Evolutionary conservation across 1,140 invertebrate genomes (phyloP).

Genomic region (Yoshiicerus persimilis): DNA sequence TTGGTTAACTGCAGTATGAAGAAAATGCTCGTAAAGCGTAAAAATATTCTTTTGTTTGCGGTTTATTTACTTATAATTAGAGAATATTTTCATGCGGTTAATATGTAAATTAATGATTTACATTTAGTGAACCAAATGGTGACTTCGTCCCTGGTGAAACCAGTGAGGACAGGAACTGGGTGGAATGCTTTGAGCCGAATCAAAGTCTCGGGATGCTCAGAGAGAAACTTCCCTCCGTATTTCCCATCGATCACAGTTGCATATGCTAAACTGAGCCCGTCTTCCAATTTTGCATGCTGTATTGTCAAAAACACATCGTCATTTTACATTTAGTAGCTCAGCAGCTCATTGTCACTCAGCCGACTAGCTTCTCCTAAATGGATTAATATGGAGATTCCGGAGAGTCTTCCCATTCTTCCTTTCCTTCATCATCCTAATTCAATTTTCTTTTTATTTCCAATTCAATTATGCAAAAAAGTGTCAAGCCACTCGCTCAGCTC

Average conservation of each 20-base stretch:
- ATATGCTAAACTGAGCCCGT: conserved; percentile 51
- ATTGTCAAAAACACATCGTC: neutral
- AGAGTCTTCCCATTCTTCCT: neutral
- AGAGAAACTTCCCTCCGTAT: conserved; percentile 51
- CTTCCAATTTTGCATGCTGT: conserved; percentile 51
- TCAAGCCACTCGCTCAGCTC: neutral
- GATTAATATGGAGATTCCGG: neutral
- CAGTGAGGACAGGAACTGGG: conserved; percentile 52
- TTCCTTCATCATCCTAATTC: neutral
- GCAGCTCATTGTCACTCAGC: neutral
- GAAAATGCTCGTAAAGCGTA: no score
- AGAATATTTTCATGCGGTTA: neutral
- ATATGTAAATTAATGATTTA: conserved; percentile 32
- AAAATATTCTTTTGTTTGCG: no score
- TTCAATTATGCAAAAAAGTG: neutral
- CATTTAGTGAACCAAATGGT: conserved; percentile 54
- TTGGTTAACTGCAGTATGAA: no score
- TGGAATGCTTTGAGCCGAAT: conserved; percentile 50
- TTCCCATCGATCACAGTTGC: conserved; percentile 52
- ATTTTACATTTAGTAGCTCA: neutral
- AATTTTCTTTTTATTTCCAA: neutral
- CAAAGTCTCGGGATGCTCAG: conserved; percentile 50
- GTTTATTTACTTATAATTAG: neutral
- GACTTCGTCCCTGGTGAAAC: conserved; percentile 54
- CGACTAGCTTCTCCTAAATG: neutral